Evolutionary conservation across 2,888 invertebrate species (phyloP), one percentile per base, ranked within the genome.

Genomic region (Cantharis rustica): DNA sequence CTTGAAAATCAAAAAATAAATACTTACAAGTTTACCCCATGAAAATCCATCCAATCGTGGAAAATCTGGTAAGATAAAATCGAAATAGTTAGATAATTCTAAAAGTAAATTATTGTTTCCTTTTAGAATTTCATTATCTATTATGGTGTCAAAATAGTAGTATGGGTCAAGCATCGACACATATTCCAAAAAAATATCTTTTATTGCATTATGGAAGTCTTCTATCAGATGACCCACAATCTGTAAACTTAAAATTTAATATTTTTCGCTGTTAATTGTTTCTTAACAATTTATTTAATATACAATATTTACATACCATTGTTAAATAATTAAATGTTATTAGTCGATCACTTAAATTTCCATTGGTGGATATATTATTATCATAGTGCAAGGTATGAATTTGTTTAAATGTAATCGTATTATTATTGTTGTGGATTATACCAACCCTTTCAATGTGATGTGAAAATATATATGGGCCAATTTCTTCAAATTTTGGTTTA

Each of bases 41-140:
- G 95, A 97, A 96, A 88, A 97, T 96, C 92, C 96, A 93, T n/a
- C 95, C 97, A 86, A 97, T 0, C 91, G 91, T 0, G 91, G 89
- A 10, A 89, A 78, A 3, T 31, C 27, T 9, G 85, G 82, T 1
- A 83, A 89, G 17, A 91, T 90, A 0, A 90, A 85, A 0, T 92
- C 92, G 73, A 93, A 83, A 79, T 89, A 90, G 79, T 90, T 90
- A 0, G 93, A 93, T 78, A 94, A 86, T 61, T 92, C 91, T 75
- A 97, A 90, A 71, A 96, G 86, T 0, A 91, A 88, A 85, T 97
- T 96, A 1, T 91, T 89, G 85, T 95, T 97, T 0, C 97, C 97
- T 2, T 93, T 93, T 84, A 96, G 95, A 0, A 96, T 89, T 17
- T 95, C 87, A 83, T 96, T 91, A 7, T 91, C 90, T 0, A 93